Percentiles rank a stretch among this genome's conserved stretches.
These are phyloP conservation scores for Heliconius sara DNA, from an alignment of 2,888 invertebrate genomes.

Conservation along the genomic window DNA sequence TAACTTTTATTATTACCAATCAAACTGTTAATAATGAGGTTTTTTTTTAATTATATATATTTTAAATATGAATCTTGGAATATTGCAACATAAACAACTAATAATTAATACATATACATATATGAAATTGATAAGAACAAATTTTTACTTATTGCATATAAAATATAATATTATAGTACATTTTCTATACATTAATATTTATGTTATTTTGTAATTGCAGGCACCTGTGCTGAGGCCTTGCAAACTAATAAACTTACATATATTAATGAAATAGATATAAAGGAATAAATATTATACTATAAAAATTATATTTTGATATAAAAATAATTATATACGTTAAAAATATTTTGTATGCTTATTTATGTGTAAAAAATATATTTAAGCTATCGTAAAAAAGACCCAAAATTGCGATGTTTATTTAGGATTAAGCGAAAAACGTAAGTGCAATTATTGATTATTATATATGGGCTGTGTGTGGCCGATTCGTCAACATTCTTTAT, in stretches of 20 bases:
- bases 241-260: not conserved
- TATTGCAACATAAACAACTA: not conserved
- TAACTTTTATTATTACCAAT: not conserved
- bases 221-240: conserved; percentile 34
- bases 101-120: not conserved
- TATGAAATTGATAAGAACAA: not conserved
- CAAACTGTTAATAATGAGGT: not conserved
- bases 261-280: conserved; percentile 7
- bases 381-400: conserved; percentile 21
- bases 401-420: conserved; percentile 27
- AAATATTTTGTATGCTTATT: conserved; percentile 21
- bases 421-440: conserved; percentile 22
- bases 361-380: not conserved
- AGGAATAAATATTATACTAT: conserved; percentile 29
- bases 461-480: conserved; percentile 34
- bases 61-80: not conserved
- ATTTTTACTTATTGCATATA: not conserved
- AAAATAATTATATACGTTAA: not conserved
- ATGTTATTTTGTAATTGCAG: conserved; percentile 19
- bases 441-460: conserved; percentile 28
- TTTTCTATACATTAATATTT: not conserved
- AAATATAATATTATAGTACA: not conserved
- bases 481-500: conserved; percentile 15
- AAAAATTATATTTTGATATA: conserved; percentile 23
- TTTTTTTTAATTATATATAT: not conserved